Evolutionary conservation across 2,888 invertebrate genomes (phyloP).

Genomic region (Meta bourneti): DNA sequence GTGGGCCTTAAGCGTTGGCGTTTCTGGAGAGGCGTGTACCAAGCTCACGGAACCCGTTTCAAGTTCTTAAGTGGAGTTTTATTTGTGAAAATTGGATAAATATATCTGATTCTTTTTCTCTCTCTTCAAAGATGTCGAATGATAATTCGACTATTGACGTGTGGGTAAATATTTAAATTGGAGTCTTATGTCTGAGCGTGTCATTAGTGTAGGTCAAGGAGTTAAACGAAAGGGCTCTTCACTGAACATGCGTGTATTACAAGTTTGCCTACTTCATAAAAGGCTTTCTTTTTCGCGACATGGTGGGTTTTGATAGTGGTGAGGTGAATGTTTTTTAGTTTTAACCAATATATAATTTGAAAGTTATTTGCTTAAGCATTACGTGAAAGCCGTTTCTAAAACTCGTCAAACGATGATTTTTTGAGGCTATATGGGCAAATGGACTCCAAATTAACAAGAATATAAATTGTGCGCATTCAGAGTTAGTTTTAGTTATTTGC

Average conservation of each 20-base stretch:
- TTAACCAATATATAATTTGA: too few relatives aligned
- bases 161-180: slow-evolving; percentile 27
- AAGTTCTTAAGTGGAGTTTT: slow-evolving; percentile 22
- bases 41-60: slow-evolving; percentile 26
- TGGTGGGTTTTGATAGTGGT: too few relatives aligned
- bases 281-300: background rate
- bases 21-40: slow-evolving; percentile 44
- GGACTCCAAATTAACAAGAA: too few relatives aligned
- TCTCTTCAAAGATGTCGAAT: background rate
- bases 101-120: slow-evolving; percentile 19
- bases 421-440: too few relatives aligned
- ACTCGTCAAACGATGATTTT: too few relatives aligned
- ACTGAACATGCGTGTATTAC: background rate
- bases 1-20: slow-evolving; percentile 64
- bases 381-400: too few relatives aligned
- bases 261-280: background rate
- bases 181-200: background rate
- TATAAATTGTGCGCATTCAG: too few relatives aligned
- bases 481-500: too few relatives aligned
- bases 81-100: slow-evolving; percentile 24
- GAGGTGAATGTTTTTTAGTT: too few relatives aligned
- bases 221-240: background rate
- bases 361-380: too few relatives aligned
- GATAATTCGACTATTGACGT: slow-evolving; percentile 29
- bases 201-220: background rate